Base-by-base conservation (phyloP, 2,888 invertebrate genomes). In the Chalcis sispes region DNA sequence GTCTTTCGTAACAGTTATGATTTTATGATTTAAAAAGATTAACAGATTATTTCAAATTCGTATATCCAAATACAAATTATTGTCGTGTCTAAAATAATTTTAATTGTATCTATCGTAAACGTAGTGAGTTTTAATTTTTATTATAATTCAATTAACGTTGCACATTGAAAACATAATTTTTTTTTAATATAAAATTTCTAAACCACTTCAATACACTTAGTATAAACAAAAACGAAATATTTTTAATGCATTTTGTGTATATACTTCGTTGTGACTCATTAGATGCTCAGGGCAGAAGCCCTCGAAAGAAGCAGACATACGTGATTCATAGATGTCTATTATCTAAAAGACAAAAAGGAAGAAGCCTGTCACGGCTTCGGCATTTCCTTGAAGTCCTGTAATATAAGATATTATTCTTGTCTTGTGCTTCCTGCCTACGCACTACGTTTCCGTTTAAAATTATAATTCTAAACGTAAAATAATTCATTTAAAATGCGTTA, bases 381-480 rank as follows among this genome's bases (percentile, higher is more conserved):
- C 58, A 54, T 58, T 76, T 76, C 71, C 72, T 76, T 25, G 70
- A 75, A 75, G 59, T 25, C 75, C 42, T 75, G 52, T 50, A 75
- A 65, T 62, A 18, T 27, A 65, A 2, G 25, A 42, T 52, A 65
- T 65, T 71, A 29, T 42, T 52, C 62, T 18, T 36, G 13, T 25
- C 42, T 61, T 58, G 25, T 27, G 32, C 25, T 54, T 67, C 67
- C 61, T 73, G 61, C 15, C 27, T 54, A 7, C 3, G 18, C 2
- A 42, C 18, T 15, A 13, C 48, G 29, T 23, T 67, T 73, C 66
- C 67, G 52, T 23, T 67, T 66, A 42, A 56, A 54, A 61, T 67
- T 52, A 23, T 46, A 29, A 67, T 64, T 56, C 50, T 69, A 7
- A 32, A 18, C 20, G 25, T 25, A 8, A 23, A 50, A 65, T 67